Conservation (phyloP, 2,888 invertebrate species). For the Habrosyne pyritoides region DNA sequence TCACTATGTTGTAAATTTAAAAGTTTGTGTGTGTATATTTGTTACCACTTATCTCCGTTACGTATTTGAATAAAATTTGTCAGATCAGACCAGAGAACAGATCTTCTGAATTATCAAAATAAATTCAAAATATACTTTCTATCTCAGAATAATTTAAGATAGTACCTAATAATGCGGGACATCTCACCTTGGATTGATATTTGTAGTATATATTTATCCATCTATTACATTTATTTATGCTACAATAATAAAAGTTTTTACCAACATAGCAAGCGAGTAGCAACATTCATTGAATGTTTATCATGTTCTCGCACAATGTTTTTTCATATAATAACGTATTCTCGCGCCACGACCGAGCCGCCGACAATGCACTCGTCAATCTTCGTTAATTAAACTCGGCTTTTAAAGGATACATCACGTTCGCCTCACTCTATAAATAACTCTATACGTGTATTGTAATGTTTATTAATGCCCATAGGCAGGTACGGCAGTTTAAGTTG, state of each 20-base stretch:
- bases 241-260: background rate
- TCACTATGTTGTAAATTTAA: too few species aligned
- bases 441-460: background rate
- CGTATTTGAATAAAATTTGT: too few species aligned
- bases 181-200: too few species aligned
- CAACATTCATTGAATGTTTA: background rate
- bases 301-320: background rate
- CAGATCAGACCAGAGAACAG: too few species aligned
- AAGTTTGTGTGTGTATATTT: too few species aligned
- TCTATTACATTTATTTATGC: background rate
- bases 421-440: background rate
- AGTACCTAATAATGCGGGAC: too few species aligned
- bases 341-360: background rate
- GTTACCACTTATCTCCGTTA: too few species aligned
- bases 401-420: background rate
- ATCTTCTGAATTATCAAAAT: too few species aligned
- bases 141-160: too few species aligned
- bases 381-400: conserved; percentile 6
- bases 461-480: background rate
- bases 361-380: conserved; percentile 2
- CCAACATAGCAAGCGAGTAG: too few species aligned
- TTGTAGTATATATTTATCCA: background rate
- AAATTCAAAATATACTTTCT: too few species aligned
- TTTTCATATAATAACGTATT: background rate
- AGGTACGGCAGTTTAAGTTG: background rate